A percentile compares a stretch with the other conserved stretches of the same genome.
Conservation (phyloP, 1,140 invertebrate species). For the Brachionus plicatilis region DNA sequence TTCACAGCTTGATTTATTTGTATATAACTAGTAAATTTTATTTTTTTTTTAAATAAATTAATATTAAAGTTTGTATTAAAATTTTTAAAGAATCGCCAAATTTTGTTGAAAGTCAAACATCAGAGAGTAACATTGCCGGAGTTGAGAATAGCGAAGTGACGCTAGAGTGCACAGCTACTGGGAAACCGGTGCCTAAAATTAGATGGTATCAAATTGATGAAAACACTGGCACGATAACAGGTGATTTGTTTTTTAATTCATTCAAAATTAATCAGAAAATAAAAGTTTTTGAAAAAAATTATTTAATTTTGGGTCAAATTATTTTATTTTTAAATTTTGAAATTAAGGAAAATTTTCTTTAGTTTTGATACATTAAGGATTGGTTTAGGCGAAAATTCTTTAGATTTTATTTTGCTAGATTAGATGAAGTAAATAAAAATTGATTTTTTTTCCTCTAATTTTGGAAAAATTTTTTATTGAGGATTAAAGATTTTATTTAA, state of each 20-base stretch:
- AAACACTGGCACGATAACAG: not conserved
- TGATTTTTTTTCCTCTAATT: too few species aligned
- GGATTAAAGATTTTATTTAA: not conserved
- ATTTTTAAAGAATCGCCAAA: slow-evolving; percentile 26
- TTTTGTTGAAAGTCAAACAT: slow-evolving; percentile 28
- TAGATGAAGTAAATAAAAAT: too few species aligned
- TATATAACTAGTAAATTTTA: slow-evolving; percentile 14
- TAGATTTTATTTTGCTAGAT: too few species aligned
- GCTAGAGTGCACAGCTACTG: not conserved
- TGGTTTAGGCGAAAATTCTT: too few species aligned
- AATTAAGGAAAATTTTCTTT: not conserved
- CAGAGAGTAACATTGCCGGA: slow-evolving; percentile 20
- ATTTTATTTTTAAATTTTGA: not conserved
- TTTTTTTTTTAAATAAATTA: too few species aligned
- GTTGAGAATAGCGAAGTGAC: slow-evolving; percentile 1
- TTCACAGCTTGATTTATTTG: slow-evolving; percentile 34
- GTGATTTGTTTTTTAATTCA: not conserved
- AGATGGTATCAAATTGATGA: slow-evolving; percentile 27
- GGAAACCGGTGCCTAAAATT: slow-evolving; percentile 12
- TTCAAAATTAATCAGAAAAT: too few species aligned
- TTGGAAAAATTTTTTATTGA: too few species aligned
- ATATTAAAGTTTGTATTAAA: not conserved
- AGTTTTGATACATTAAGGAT: too few species aligned
- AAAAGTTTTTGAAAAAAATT: too few species aligned
- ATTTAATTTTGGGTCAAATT: too few species aligned